Base-by-base conservation (phyloP, 2,888 invertebrate genomes). In the Drosophila anceps region DNA sequence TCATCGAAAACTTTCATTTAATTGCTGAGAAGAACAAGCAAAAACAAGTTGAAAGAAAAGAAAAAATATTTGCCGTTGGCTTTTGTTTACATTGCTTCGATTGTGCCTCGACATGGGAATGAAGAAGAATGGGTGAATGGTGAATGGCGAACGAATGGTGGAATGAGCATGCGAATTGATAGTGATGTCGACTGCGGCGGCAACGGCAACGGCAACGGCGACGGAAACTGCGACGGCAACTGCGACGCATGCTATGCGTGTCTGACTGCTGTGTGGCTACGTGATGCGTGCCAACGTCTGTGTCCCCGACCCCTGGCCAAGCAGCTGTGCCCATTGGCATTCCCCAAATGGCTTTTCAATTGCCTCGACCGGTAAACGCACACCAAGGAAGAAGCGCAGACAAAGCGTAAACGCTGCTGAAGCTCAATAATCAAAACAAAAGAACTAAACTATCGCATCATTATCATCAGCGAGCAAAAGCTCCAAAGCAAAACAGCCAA, bases 51-150 rank as follows among this genome's bases (percentile, higher is more conserved):
- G 57, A 70, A 70, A 64, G 63, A 74, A 72, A 57, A 68, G 13
- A 50, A 53, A 48, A 79, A 59, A 74, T 79, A 81, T 76, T 70
- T 81, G 79, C 65, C 73, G 71, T 87, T 83, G 81, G 65, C 79
- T 85, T 90, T 88, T 85, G 82, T 88, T 90, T 84, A 89, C 83
- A 81, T 85, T 79, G 76, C 88, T 88, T 85, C 83, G 85, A 85
- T 81, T 84, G 87, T 79, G 69, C 59, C 73, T 71, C 82, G 70
- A 66, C 71, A 65, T 64, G 71, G 66, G 74, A 77, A 65, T 55
- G 69, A 74, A 67, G 75, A 64, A 71, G 75, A 64, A 71, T 81
- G 70, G 69, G 48, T 69, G 69, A 69, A 51, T 61, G 67, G 72
- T 62, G 67, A 73, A 69, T 55, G 66, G 66, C 27, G 53, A 50